Evolutionary conservation across 2,113 vertebrate genomes (phyloP).

Genomic region (Cyanoramphus novaezelandiae): DNA sequence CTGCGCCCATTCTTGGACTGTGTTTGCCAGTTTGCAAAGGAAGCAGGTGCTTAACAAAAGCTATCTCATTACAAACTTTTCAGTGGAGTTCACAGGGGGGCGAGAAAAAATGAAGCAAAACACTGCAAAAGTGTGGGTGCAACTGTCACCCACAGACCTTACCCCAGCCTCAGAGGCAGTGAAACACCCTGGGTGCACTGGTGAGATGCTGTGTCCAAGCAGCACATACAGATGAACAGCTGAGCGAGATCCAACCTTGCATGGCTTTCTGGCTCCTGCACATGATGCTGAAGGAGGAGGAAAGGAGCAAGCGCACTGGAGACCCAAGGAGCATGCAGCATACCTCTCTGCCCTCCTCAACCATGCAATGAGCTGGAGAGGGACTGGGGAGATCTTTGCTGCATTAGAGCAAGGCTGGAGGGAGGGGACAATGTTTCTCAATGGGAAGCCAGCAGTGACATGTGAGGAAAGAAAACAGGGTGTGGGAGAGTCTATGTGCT

Average conservation of each 20-base stretch:
- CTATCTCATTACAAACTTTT: neutral
- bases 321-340: neutral
- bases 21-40: neutral
- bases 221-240: neutral
- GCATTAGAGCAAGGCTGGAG: neutral
- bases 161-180: neutral
- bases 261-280: neutral
- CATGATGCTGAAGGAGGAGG: neutral
- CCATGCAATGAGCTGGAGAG: neutral
- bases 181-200: neutral
- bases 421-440: neutral
- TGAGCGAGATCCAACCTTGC: too few species aligned
- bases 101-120: neutral
- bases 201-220: neutral
- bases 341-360: neutral
- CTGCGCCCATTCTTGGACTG: neutral
- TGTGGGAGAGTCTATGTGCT: fast-evolving
- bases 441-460: fast-evolving
- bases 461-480: neutral
- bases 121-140: neutral
- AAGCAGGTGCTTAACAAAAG: neutral
- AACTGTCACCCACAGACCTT: neutral
- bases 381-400: neutral
- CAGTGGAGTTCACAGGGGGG: neutral
- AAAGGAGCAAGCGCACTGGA: fast-evolving